Percentiles rank a stretch among this genome's conserved stretches.
Evolutionary conservation across 2,797 vertebrate genomes (phyloP).

Genomic region (Sebastes flavidus): DNA sequence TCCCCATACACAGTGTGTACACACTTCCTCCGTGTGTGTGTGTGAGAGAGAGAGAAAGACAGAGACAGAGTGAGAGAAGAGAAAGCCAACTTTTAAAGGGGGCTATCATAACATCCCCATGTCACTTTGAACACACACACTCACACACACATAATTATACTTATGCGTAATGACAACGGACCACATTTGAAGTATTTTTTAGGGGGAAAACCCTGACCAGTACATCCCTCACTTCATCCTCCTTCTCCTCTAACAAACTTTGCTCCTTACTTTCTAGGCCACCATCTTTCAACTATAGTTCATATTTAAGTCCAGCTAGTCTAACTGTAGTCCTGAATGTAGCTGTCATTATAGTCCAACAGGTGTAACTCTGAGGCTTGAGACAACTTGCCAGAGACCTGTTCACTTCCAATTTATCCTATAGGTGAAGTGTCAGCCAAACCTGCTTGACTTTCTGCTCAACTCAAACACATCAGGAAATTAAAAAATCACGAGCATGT

Average conservation of each 20-base stretch:
- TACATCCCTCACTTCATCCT: not conserved
- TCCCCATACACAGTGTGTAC: slow-evolving; percentile 53
- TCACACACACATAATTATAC: slow-evolving; percentile 20
- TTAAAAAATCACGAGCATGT: not conserved
- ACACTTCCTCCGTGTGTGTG: slow-evolving; percentile 39
- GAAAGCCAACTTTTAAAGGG: slow-evolving; percentile 45
- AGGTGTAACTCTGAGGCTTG: not conserved
- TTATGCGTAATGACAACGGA: slow-evolving; percentile 22
- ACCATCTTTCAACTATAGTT: not conserved
- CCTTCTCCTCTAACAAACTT: not conserved
- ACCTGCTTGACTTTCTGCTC: not conserved
- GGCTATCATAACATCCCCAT: slow-evolving; percentile 49
- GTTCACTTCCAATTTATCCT: not conserved
- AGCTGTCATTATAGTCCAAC: not conserved
- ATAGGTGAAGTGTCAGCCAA: not conserved
- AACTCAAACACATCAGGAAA: not conserved
- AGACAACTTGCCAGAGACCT: not conserved
- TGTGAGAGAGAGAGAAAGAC: not conserved
- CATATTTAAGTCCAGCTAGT: not conserved
- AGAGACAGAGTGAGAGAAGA: slow-evolving; percentile 23
- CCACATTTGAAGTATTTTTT: slow-evolving; percentile 28
- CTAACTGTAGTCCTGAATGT: not conserved
- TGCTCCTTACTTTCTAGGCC: not conserved
- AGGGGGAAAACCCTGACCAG: slow-evolving; percentile 12
- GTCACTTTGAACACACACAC: slow-evolving; percentile 26